Conservation (phyloP, 1,140 invertebrate species). For the Procambarus virginalis region DNA sequence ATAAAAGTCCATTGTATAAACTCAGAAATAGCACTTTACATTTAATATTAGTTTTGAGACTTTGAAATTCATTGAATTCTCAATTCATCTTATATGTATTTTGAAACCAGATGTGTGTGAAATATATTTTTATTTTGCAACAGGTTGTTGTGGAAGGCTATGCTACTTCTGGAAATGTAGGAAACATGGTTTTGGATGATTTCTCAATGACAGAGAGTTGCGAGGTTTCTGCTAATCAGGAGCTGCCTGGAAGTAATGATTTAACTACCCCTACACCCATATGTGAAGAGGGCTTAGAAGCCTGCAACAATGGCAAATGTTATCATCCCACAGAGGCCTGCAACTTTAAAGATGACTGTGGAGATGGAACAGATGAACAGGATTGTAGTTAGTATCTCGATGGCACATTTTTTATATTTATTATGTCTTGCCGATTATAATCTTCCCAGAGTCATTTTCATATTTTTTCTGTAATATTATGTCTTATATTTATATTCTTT, state of each 20-base stretch:
- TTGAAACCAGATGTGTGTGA: not conserved
- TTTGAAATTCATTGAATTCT: no score
- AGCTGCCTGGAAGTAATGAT: conserved; percentile 40
- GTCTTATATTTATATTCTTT: no score
- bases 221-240: conserved; percentile 1
- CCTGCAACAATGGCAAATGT: conserved; percentile 47
- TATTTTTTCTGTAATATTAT: no score
- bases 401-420: not conserved
- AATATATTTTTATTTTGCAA: not conserved
- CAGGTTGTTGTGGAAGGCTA: conserved; percentile 50
- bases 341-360: conserved; percentile 54
- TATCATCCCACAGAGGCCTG: conserved; percentile 41
- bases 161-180: not conserved
- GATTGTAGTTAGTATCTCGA: conserved; percentile 38
- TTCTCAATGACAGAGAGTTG: conserved; percentile 49
- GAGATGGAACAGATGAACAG: conserved; percentile 50
- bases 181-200: conserved; percentile 37
- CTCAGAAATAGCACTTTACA: no score
- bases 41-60: no score
- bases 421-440: not conserved
- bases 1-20: no score
- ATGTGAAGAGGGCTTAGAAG: conserved; percentile 15
- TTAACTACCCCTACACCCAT: conserved; percentile 36
- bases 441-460: no score
- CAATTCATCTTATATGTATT: not conserved